Base-by-base conservation (phyloP, 2,113 vertebrate genomes). In the Protobothrops mucrosquamatus region DNA sequence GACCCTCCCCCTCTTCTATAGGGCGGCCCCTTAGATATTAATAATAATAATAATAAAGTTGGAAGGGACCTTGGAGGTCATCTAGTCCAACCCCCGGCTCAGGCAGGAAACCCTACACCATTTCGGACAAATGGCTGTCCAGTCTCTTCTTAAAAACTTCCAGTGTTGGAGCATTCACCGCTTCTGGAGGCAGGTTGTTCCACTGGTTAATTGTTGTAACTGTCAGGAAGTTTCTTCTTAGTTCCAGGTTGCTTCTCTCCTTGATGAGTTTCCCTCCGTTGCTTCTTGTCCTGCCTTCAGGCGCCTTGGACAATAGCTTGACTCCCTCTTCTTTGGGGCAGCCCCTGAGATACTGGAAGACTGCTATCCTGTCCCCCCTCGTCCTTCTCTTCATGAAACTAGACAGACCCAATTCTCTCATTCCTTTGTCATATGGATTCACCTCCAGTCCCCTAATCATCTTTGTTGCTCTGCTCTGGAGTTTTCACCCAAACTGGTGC, bases 381-480 rank as follows among this genome's bases (percentile, higher is more conserved):
- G 2, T 69, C 64, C 64, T 69, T 34, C 64, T 69, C 64, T 69
- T 61, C 10, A 0, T 22, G 29, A 4, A 3, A 61, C 9, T 4
- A 12, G 24, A 8, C 59, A 4, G 0, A 0, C 26, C 64, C 64
- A n/a, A n/a, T 69, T 69, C 64, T 14, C 6, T 29, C 29, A 69
- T 34, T 2, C 29, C 1, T 69, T 0, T n/a, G 1, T 69, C 29
- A 0, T n/a, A n/a, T 2, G 61, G 4, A 34, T 69, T 34, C 6
- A 2, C 5, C 29, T 69, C 12, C 29, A 34, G 64, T n/a, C 64
- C 64, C 29, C 5, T 4, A 4, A 29, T 64, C 61, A 34, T 15
- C 29, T 2, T 18, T 2, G 12, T 6, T 34, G 29, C 5, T 34
- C 5, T 34, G 1, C 69, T 39, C 34, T 34, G n/a, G 34, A 2